Evolutionary conservation across 2,113 vertebrate genomes (phyloP).

Genomic region (Nipponia nippon): DNA sequence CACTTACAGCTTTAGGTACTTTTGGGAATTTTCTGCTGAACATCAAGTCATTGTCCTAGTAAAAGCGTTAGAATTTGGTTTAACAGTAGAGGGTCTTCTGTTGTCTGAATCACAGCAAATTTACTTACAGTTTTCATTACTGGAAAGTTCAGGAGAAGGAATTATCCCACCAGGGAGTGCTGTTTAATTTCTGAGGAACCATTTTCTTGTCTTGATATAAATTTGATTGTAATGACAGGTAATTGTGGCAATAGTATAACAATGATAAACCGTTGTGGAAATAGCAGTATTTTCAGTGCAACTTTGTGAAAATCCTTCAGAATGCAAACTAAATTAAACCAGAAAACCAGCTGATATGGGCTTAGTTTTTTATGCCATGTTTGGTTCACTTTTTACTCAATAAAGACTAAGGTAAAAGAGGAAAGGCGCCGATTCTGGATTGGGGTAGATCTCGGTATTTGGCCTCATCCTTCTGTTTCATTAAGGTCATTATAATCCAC

Average conservation of each 20-base stretch:
- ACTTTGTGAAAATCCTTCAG: not conserved
- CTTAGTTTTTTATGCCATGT: not conserved
- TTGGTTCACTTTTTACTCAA: not conserved
- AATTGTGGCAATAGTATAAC: conserved; percentile 19
- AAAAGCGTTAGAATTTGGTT: not conserved
- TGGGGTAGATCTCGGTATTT: not conserved
- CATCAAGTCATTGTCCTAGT: not conserved
- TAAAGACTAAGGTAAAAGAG: not conserved
- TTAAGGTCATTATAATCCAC: not conserved
- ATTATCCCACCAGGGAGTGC: conserved; percentile 60
- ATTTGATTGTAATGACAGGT: conserved; percentile 51
- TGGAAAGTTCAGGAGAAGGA: conserved; percentile 34
- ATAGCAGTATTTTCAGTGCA: not conserved
- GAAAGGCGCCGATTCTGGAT: not conserved
- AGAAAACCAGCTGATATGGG: not conserved
- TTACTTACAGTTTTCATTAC: conserved; percentile 36
- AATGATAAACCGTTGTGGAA: conserved; percentile 2
- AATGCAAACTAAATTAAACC: conserved; percentile 1
- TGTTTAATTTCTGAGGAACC: conserved; percentile 60
- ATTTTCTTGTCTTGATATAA: conserved; percentile 43
- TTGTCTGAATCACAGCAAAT: conserved; percentile 38
- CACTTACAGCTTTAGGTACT: not conserved
- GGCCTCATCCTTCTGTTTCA: not conserved
- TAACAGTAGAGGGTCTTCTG: conserved; percentile 10
- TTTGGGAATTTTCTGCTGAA: not conserved